Percentiles rank a stretch among this genome's conserved stretches.
Conservation (phyloP, 1,140 invertebrate genomes). For the Contarinia nasturtii region DNA sequence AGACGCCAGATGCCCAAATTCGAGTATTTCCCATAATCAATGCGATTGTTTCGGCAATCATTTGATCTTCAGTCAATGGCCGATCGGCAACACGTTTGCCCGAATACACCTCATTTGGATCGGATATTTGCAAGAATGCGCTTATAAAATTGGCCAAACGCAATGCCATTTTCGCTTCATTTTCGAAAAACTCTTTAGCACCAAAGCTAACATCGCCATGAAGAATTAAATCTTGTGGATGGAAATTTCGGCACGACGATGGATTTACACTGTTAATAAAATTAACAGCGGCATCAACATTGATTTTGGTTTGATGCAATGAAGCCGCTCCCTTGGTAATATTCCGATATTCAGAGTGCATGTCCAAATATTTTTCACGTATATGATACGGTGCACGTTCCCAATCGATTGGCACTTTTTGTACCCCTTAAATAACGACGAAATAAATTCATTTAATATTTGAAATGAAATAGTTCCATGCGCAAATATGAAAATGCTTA, state of each 20-base stretch:
- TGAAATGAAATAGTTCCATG: no score
- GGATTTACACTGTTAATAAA: conserved; percentile 54
- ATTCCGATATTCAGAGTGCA: conserved; percentile 52
- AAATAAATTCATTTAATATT: not conserved
- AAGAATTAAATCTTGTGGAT: conserved; percentile 49
- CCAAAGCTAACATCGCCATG: conserved; percentile 72
- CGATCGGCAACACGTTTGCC: conserved; percentile 76
- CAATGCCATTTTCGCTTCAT: conserved; percentile 88
- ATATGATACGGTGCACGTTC: conserved; percentile 43
- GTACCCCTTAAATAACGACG: conserved; percentile 38
- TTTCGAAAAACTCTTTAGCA: conserved; percentile 73
- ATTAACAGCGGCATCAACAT: conserved; percentile 56
- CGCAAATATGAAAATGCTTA: conserved; percentile 32
- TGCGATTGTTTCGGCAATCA: conserved; percentile 82
- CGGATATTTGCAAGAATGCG: conserved; percentile 79
- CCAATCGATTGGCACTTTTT: conserved; percentile 62
- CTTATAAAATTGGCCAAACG: conserved; percentile 89
- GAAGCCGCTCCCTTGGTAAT: conserved; percentile 38
- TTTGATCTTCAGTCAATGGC: conserved; percentile 79
- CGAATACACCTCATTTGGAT: conserved; percentile 85
- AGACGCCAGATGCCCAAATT: conserved; percentile 81
- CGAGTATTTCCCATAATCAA: conserved; percentile 77
- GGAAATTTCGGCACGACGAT: conserved; percentile 48
- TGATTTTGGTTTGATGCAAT: conserved; percentile 40
- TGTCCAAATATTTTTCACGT: conserved; percentile 51